These are phyloP conservation scores for Andrena chrysosceles DNA, from an alignment of 2,888 invertebrate species.

Conservation along the genomic window DNA sequence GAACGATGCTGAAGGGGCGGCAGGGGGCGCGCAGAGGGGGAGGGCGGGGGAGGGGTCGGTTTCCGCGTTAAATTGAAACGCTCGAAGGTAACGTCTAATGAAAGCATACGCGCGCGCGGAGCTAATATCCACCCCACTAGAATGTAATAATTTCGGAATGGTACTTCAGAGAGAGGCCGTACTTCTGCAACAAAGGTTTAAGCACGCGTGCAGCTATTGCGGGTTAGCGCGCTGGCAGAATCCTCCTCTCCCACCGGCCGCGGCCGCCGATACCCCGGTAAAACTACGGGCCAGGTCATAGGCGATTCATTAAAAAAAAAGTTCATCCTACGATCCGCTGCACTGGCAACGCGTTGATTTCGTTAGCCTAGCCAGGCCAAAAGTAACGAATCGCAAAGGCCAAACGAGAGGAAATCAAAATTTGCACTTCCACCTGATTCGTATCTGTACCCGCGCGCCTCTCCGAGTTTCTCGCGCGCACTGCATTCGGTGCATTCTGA, in stretches of 20 bases:
- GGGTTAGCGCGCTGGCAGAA: conserved; percentile 60
- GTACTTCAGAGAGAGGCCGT: conserved; percentile 77
- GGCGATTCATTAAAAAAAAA: conserved; percentile 64
- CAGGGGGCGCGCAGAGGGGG: not conserved
- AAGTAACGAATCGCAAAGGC: conserved; percentile 20
- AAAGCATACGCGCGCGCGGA: conserved; percentile 82
- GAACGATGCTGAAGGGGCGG: conserved; percentile 80
- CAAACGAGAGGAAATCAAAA: conserved; percentile 43
- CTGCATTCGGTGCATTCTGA: not conserved
- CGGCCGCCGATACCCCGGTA: not conserved
- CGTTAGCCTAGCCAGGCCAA: conserved; percentile 20
- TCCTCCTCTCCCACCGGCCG: conserved; percentile 21
- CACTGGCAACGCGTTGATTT: conserved; percentile 46
- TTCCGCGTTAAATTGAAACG: conserved; percentile 83
- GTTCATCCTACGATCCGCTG: conserved; percentile 46
- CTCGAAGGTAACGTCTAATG: conserved; percentile 84
- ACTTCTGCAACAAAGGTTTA: conserved; percentile 76
- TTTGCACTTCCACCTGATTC: conserved; percentile 45
- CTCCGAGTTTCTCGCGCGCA: not conserved
- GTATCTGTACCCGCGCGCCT: conserved; percentile 7
- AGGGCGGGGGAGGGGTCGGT: conserved; percentile 63
- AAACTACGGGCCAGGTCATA: conserved; percentile 28
- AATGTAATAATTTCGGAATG: conserved; percentile 84
- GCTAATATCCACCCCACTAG: conserved; percentile 82
- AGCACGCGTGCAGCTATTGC: conserved; percentile 73